These are phyloP conservation scores for Paratilapia polleni DNA, from an alignment of 2,113 vertebrate species.

Conservation along the genomic window DNA sequence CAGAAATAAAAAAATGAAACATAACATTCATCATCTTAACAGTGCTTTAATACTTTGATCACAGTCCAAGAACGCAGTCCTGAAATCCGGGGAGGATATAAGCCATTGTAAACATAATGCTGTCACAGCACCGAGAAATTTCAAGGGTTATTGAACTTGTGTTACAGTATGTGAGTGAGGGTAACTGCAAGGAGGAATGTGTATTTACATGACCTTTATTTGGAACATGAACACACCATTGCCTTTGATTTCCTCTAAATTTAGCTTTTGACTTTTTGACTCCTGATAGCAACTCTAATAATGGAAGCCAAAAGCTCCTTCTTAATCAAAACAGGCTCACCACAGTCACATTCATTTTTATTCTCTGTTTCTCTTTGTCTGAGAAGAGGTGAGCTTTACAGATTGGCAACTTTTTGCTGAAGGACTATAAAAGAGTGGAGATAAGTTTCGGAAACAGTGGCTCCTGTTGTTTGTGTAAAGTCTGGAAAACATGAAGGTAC, in stretches of 20 bases:
- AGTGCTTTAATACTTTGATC: background rate
- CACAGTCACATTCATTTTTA: background rate
- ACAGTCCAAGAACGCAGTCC: background rate
- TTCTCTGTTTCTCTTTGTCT: constrained; percentile 1
- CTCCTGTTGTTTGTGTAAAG: constrained; percentile 46
- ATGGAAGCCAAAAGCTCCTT: background rate
- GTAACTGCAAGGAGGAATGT: constrained; percentile 26
- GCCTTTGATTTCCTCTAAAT: constrained; percentile 4
- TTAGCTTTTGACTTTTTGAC: background rate
- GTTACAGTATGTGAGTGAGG: background rate
- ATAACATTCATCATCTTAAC: constrained; percentile 13
- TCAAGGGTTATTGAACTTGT: constrained; percentile 28
- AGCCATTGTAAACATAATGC: constrained; percentile 16
- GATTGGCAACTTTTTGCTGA: background rate
- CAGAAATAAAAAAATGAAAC: constrained; percentile 12
- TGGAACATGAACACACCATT: constrained; percentile 27
- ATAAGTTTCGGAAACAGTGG: constrained; percentile 54
- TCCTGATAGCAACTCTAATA: background rate
- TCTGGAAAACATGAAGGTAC: constrained; percentile 34
- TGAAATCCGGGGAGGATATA: background rate
- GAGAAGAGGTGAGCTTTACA: background rate
- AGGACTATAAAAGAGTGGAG: constrained; percentile 20
- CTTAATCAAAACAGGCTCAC: background rate
- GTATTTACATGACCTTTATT: constrained; percentile 49
- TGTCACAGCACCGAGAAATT: constrained; percentile 4